Base-by-base conservation (phyloP, 2,888 invertebrate species). In the Cryptus viduatorius region DNA sequence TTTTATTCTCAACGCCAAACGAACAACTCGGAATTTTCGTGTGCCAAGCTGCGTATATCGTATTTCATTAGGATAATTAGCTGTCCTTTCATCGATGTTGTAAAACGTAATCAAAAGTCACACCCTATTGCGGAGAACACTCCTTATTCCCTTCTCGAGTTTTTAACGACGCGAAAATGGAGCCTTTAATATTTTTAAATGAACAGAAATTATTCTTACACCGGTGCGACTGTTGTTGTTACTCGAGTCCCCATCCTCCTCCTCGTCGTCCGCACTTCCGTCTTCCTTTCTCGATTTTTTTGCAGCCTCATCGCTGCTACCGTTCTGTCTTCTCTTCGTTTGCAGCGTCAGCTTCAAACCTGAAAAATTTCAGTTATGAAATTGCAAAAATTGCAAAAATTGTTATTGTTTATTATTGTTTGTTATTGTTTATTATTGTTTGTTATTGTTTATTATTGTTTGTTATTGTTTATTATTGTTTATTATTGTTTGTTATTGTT, bases 311-410 rank as follows among this genome's bases (percentile, higher is more conserved):
- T 93, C 92, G 31, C 89, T 84, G 87, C 91, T 90, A 10, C 90
- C 88, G 84, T 92, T 91, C 8, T 89, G 93, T 86, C 93, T 88
- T 92, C 98, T 96, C 94, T 98, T 98, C 89, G 97, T 97, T 94
- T 98, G 97, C 93, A 98, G 97, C 92, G 98, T 97, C 92, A 98
- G 95, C 95, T 98, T 98, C 93, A 98, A 95, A 87, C 98, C 97
- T 94, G 96, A 4, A 69, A 79, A 72, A 71, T 69, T 42, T 12
- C 29, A n/a, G 44, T n/a, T 31, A 61, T 61, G 29, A 31, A 29
- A 61, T 4, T 14, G 37, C 5, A 4, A 8, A 37, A 4, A 37
- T 37, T 5, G 1, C 1, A 0, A 7, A 7, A 1, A 37, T 37
- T 37, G 1, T 37, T 4, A 37, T 37, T 37, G 37, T 37, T 37